A percentile compares a stretch with the other conserved stretches of the same genome.
These are phyloP conservation scores for Limnothrissa miodon DNA, from an alignment of 2,113 vertebrate species.

Conservation along the genomic window DNA sequence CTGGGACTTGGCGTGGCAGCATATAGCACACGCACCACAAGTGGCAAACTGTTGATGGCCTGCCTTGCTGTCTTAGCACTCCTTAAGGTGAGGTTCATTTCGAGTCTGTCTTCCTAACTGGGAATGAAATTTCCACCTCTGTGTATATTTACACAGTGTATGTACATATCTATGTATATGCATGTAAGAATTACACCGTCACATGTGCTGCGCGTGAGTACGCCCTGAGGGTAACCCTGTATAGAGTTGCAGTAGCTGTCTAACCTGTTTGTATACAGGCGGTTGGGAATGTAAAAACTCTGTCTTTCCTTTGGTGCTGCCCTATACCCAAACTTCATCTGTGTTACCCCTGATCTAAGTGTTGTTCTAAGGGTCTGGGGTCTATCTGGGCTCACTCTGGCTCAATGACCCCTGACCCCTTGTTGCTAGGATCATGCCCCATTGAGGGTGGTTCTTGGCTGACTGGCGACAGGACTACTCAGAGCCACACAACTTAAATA, in stretches of 20 bases:
- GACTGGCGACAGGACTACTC: slow-evolving; percentile 53
- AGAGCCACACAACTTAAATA: slow-evolving; percentile 54
- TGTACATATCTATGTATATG: neutral
- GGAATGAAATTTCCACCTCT: neutral
- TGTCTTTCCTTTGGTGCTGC: slow-evolving; percentile 16
- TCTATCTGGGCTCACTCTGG: slow-evolving; percentile 40
- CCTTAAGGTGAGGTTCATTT: neutral
- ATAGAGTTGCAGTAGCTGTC: neutral
- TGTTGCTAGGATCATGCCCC: slow-evolving; percentile 51
- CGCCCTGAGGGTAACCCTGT: neutral
- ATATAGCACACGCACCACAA: neutral
- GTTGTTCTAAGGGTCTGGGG: slow-evolving; percentile 44
- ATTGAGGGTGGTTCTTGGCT: slow-evolving; percentile 47
- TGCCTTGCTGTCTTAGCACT: neutral
- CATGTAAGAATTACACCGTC: neutral
- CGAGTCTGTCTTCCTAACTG: neutral
- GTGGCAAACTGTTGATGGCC: neutral
- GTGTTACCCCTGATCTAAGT: slow-evolving; percentile 10
- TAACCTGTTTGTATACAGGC: slow-evolving; percentile 12
- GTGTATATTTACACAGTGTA: neutral
- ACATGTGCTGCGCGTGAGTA: no score
- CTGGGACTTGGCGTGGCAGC: neutral
- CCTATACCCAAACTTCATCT: neutral
- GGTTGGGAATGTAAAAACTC: neutral
- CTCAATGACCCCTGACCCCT: slow-evolving; percentile 58